Conservation (phyloP, 2,113 vertebrate genomes). For the Poicephalus gulielmi region DNA sequence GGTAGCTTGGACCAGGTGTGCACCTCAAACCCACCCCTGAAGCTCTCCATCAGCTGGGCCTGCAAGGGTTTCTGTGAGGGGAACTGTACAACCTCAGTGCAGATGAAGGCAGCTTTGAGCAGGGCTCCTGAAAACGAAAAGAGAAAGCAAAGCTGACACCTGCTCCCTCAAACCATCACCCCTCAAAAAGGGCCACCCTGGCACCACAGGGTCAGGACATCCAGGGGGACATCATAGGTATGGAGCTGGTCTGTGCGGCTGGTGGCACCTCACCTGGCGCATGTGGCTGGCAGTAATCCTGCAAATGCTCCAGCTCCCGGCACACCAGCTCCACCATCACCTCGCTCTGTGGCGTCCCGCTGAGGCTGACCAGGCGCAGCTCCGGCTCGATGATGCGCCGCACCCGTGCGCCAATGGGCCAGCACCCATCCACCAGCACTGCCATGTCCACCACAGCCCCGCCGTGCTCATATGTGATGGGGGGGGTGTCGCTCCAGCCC, state of each 20-base stretch:
- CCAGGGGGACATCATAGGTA: accelerated
- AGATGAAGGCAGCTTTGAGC: conserved; percentile 92
- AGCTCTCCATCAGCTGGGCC: conserved; percentile 81
- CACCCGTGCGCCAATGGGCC: conserved; percentile 85
- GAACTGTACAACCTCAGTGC: conserved; percentile 80
- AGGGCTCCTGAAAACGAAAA: conserved; percentile 82
- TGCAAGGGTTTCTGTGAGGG: conserved; percentile 74
- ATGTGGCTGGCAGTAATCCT: conserved; percentile 90
- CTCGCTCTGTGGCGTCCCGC: conserved; percentile 39
- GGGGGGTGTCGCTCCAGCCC: conserved; percentile 95
- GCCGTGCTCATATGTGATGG: conserved; percentile 91
- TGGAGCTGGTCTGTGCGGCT: accelerated
- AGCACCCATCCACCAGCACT: conserved; percentile 83
- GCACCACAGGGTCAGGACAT: background rate
- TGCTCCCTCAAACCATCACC: accelerated
- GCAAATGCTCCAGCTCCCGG: conserved; percentile 78
- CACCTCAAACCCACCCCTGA: conserved; percentile 89
- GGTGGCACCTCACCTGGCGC: conserved; percentile 81
- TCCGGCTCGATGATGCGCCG: conserved; percentile 78
- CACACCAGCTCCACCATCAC: conserved; percentile 75
- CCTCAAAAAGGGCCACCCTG: background rate
- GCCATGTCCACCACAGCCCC: conserved; percentile 89
- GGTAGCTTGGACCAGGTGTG: conserved; percentile 92
- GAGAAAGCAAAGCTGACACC: background rate
- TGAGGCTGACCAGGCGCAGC: conserved; percentile 78